Conservation (phyloP, 2,113 vertebrate genomes). For the Eolophus roseicapilla region DNA sequence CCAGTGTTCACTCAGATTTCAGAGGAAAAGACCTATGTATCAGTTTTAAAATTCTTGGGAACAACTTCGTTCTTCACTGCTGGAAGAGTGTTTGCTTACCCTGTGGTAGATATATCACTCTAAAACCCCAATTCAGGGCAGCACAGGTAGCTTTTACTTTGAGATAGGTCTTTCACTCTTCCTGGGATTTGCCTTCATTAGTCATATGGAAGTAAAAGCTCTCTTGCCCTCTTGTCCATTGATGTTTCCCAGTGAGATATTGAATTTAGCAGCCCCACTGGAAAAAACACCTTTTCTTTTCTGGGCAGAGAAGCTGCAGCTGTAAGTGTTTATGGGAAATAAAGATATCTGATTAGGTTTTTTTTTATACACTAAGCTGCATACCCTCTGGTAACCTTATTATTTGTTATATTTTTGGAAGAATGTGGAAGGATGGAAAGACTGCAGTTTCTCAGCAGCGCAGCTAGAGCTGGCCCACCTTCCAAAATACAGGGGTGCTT, state of each 20-base stretch:
- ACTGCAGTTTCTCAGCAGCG: neutral
- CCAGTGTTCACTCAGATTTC: neutral
- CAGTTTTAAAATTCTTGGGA: neutral
- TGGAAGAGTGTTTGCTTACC: neutral
- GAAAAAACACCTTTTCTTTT: neutral
- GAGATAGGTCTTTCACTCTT: neutral
- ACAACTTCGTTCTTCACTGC: neutral
- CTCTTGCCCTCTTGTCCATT: neutral
- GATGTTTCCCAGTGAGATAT: conserved; percentile 15
- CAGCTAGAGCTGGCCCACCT: neutral
- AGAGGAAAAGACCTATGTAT: neutral
- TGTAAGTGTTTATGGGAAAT: conserved; percentile 41
- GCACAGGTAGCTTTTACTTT: neutral
- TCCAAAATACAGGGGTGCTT: neutral
- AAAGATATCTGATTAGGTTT: neutral
- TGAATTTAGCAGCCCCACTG: conserved; percentile 3
- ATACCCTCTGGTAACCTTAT: conserved; percentile 24
- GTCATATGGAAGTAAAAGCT: neutral
- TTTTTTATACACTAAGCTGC: neutral
- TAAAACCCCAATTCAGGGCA: neutral
- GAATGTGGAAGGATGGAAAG: neutral
- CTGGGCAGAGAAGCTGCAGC: neutral
- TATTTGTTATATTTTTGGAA: conserved; percentile 14
- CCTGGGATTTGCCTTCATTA: neutral
- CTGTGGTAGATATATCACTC: neutral